Evolutionary conservation across 2,888 invertebrate species (phyloP), one percentile per base, ranked within the genome.

Genomic region (Drosophila rellima): DNA sequence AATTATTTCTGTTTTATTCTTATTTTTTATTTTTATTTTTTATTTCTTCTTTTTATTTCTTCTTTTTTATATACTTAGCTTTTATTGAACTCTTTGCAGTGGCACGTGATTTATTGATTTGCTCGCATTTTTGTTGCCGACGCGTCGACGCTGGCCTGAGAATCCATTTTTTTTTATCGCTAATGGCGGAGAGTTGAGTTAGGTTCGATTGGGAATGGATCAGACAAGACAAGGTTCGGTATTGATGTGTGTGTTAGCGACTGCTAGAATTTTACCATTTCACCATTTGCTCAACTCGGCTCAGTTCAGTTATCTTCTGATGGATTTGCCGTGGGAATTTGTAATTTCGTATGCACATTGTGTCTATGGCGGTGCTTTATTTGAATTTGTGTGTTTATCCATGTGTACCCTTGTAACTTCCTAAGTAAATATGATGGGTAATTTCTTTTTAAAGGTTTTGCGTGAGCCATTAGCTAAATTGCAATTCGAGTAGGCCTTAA

Each of bases 281-380:
- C 17, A 47, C 8, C 47, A 29, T 39, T 54, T 57, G 26, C 44
- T 23, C 23, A 13, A 33, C 10, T 15, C 18, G 15, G 7, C 10
- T 54, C 29, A 31, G 18, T n/a, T 54, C 42, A 39, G 39, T 62
- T 51, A 62, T 78, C 56, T 55, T 33, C 82, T 74, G 80, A 76
- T 82, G 86, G 80, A 78, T 86, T 82, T 86, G 80, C 66, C 88
- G 88, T 83, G 88, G 88, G 83, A 88, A 83, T 86, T 85, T 78
- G 59, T 73, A 80, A 88, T 83, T 83, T 80, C 69, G 88, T 88
- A 88, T 83, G 83, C 83, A 86, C 73, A 70, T 77, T 82, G 83
- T 82, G 83, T 85, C 59, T 63, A 47, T 67, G 63, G 61, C 45
- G 70, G 33, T 65, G 54, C 45, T 61, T 45, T 45, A 18, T 39